These are phyloP conservation scores for Promerops cafer DNA, from an alignment of 2,113 vertebrate species.

Conservation along the genomic window DNA sequence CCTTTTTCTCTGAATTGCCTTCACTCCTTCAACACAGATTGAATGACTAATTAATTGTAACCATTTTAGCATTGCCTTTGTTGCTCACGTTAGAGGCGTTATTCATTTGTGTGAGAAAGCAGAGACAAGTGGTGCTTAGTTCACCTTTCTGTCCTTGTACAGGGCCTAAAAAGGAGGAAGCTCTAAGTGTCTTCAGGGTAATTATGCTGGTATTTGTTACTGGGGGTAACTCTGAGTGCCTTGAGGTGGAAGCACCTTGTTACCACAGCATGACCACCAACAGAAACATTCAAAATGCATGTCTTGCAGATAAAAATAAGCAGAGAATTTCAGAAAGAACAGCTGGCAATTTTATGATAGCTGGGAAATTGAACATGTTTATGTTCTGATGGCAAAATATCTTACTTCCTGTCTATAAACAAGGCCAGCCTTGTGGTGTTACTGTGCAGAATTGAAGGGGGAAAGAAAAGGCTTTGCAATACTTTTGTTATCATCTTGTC, in stretches of 20 bases:
- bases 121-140: neutral
- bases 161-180: neutral
- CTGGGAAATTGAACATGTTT: neutral
- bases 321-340: neutral
- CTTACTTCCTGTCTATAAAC: neutral
- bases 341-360: neutral
- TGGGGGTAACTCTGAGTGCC: neutral
- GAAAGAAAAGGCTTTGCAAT: neutral
- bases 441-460: neutral
- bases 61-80: neutral
- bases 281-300: neutral
- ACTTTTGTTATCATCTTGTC: neutral
- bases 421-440: neutral
- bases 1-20: neutral
- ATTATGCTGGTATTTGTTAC: neutral
- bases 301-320: neutral
- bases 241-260: neutral
- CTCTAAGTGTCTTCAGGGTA: neutral
- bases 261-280: neutral
- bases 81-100: neutral
- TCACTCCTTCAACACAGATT: neutral
- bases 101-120: neutral
- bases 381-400: neutral
- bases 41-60: neutral
- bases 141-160: neutral